A percentile compares a stretch with the other conserved stretches of the same genome.
Conservation (phyloP, 2,113 vertebrate genomes). For the Psammodynastes pulverulentus region DNA sequence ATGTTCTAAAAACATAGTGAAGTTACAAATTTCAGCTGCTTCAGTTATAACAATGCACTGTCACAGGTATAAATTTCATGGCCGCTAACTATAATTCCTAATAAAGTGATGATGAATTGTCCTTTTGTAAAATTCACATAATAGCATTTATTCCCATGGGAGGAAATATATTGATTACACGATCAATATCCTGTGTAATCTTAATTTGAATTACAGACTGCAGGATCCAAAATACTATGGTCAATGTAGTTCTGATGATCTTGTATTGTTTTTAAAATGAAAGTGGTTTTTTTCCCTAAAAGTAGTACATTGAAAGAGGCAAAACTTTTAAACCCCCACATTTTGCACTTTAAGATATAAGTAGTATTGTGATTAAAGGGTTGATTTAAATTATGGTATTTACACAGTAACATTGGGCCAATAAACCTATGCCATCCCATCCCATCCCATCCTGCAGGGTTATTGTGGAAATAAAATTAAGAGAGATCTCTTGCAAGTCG, state of each 20-base stretch:
- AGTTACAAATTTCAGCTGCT: not conserved
- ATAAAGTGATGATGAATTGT: not conserved
- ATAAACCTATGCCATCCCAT: not conserved
- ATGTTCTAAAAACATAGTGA: constrained; percentile 10
- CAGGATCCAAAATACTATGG: not conserved
- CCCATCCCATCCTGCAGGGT: not conserved
- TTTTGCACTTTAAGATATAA: not conserved
- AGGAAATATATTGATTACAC: not conserved
- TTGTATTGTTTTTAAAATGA: not conserved
- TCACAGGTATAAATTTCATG: not conserved
- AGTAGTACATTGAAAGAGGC: not conserved
- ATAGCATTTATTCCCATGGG: not conserved
- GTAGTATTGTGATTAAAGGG: not conserved
- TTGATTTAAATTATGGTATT: not conserved
- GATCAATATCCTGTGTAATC: not conserved
- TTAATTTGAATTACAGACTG: not conserved
- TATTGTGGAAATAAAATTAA: not conserved
- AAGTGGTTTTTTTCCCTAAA: not conserved
- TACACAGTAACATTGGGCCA: not conserved
- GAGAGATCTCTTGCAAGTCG: not conserved
- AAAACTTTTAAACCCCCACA: not conserved
- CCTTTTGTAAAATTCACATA: not conserved
- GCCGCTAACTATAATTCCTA: not conserved
- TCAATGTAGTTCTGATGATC: not conserved
- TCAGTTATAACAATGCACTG: not conserved